A percentile compares a stretch with the other conserved stretches of the same genome.
Conservation (phyloP, 2,113 vertebrate species). For the Rallus limicola region DNA sequence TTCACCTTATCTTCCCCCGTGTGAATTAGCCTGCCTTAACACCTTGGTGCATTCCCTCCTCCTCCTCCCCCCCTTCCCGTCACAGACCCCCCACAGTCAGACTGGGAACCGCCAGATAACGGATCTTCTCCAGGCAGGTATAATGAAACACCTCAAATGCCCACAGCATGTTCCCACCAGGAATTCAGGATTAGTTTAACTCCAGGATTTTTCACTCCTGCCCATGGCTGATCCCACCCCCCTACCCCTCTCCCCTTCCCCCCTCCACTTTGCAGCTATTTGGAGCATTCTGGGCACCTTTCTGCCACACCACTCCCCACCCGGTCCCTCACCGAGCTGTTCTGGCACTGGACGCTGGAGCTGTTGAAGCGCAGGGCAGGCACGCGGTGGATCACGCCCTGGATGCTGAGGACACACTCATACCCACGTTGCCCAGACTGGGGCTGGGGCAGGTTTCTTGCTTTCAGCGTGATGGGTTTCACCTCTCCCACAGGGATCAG, state of each 20-base stretch:
- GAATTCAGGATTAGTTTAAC: neutral
- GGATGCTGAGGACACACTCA: slow-evolving; percentile 93
- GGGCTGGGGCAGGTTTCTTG: slow-evolving; percentile 94
- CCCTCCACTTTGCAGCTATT: neutral
- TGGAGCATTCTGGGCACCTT: neutral
- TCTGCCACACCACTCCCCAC: rapidly evolving
- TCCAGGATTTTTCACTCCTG: neutral
- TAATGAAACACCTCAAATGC: slow-evolving; percentile 21
- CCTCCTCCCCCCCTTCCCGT: neutral
- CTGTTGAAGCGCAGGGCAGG: slow-evolving; percentile 98
- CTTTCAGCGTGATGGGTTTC: slow-evolving; percentile 95
- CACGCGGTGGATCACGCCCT: slow-evolving; percentile 89
- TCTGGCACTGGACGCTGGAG: slow-evolving; percentile 98
- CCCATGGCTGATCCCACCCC: neutral
- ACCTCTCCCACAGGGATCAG: slow-evolving; percentile 96
- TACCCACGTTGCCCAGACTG: slow-evolving; percentile 97
- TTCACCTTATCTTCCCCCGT: slow-evolving; percentile 72
- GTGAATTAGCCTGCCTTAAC: slow-evolving; percentile 75
- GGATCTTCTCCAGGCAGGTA: slow-evolving; percentile 28
- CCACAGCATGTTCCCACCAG: neutral
- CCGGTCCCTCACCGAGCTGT: slow-evolving; percentile 88
- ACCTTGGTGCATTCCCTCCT: slow-evolving; percentile 43
- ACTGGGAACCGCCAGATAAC: slow-evolving; percentile 49
- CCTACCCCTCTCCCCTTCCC: neutral
- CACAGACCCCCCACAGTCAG: slow-evolving; percentile 47